Percentiles rank a stretch among this genome's conserved stretches.
Conservation (phyloP, 2,797 vertebrate species). For the Neopelma chrysocephalum region DNA sequence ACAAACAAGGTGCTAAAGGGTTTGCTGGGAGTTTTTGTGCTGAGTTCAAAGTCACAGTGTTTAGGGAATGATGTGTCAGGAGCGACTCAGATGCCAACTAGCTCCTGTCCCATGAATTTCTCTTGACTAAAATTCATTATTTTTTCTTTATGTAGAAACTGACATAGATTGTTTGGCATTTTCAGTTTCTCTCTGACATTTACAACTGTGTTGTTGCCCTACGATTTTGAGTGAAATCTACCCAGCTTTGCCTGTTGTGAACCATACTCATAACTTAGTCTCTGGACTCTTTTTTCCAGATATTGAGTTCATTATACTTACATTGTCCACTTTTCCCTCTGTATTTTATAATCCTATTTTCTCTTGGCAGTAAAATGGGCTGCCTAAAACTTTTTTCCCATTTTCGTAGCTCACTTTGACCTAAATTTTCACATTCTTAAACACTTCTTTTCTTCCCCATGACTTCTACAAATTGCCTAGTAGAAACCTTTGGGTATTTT, state of each 20-base stretch:
- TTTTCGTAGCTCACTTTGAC: background rate
- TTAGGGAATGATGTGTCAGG: background rate
- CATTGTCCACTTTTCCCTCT: background rate
- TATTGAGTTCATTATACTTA: background rate
- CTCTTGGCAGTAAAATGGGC: background rate
- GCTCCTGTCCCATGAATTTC: fast-evolving
- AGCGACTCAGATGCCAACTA: background rate
- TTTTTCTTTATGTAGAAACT: conserved; percentile 3
- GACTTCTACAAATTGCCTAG: background rate
- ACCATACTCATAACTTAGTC: background rate
- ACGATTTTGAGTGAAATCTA: background rate
- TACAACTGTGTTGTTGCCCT: background rate
- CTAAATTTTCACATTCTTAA: background rate
- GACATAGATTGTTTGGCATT: background rate
- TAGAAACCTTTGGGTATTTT: background rate
- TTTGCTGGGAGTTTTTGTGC: background rate
- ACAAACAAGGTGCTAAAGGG: background rate
- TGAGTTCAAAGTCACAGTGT: background rate
- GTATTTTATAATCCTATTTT: background rate
- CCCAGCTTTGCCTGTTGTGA: background rate
- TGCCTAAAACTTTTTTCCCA: background rate
- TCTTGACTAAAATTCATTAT: background rate
- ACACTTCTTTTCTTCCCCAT: background rate
- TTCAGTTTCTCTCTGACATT: background rate
- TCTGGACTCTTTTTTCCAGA: background rate